phyloP scores from a whole-genome alignment of 1,140 invertebrate species.

The Aphelinus atriplicis region DNA sequence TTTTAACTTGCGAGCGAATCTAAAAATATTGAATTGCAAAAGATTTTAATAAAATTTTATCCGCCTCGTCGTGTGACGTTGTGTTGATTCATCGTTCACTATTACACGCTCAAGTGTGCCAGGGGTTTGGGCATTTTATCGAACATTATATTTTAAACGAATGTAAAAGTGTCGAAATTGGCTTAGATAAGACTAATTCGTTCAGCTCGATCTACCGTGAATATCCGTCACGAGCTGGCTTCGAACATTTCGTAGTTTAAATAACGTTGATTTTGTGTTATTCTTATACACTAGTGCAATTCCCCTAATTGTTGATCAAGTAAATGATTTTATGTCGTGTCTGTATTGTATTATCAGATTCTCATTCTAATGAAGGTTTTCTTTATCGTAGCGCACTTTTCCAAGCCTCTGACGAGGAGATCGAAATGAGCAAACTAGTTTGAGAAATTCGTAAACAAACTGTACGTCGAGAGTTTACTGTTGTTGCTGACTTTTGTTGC shows the following conservation, averaged over 20 bases:
- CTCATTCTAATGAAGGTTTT: neutral
- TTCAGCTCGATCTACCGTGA: constrained; percentile 24
- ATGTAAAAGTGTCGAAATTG: constrained; percentile 23
- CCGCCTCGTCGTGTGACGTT: too few species aligned
- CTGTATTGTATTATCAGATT: too few species aligned
- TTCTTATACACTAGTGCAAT: constrained; percentile 13
- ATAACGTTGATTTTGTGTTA: neutral
- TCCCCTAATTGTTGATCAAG: constrained; percentile 21
- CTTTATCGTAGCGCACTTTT: neutral
- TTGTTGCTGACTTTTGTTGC: constrained; percentile 39
- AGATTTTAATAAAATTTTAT: too few species aligned
- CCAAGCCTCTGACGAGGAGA: neutral
- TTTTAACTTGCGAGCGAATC: constrained; percentile 4
- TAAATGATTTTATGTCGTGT: neutral
- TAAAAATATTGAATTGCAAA: too few species aligned
- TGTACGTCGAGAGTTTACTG: constrained; percentile 26
- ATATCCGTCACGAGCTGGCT: constrained; percentile 5
- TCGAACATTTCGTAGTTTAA: neutral
- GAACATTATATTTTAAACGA: constrained; percentile 19
- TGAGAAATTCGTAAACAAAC: constrained; percentile 25
- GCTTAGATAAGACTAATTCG: constrained; percentile 22
- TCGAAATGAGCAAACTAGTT: constrained; percentile 5
- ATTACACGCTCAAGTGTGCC: neutral
- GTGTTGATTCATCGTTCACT: too few species aligned
- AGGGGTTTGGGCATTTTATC: constrained; percentile 38